phyloP scores from a whole-genome alignment of 2,797 vertebrate species.

The Clarias laeviceps region DNA sequence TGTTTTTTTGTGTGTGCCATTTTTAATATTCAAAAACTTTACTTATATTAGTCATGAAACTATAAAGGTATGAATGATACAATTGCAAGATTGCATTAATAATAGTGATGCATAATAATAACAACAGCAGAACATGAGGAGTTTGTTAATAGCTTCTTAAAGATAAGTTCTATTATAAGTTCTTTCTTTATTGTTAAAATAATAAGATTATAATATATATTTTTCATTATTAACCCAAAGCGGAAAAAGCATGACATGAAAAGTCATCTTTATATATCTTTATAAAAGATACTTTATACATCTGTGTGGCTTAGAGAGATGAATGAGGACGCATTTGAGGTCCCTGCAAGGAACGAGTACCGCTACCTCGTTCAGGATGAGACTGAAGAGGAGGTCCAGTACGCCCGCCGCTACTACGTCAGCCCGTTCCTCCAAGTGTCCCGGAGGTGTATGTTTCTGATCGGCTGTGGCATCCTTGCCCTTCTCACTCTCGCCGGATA shows the following conservation, averaged over 20 bases:
- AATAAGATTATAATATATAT: background rate
- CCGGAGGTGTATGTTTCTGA: conserved; percentile 69
- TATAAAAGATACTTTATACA: too few relatives aligned
- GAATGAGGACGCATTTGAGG: conserved; percentile 73
- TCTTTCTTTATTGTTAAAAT: background rate
- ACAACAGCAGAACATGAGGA: background rate
- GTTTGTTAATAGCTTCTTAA: background rate
- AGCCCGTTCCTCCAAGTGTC: conserved; percentile 73
- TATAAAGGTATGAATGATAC: background rate
- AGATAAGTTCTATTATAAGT: background rate
- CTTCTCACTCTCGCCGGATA: conserved; percentile 71
- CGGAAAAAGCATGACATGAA: background rate
- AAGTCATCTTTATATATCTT: too few relatives aligned
- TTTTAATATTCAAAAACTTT: background rate
- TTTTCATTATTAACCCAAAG: background rate
- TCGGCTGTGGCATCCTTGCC: conserved; percentile 60
- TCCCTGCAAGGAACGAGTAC: conserved; percentile 73
- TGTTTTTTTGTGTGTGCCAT: background rate
- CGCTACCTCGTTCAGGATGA: conserved; percentile 80
- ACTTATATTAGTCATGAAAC: background rate
- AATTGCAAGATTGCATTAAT: background rate
- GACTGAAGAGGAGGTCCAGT: conserved; percentile 70
- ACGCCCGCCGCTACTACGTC: conserved; percentile 69
- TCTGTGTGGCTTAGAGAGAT: conserved; percentile 60
- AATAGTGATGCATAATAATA: background rate